A percentile compares a stretch with the other conserved stretches of the same genome.
Evolutionary conservation across 2,888 invertebrate species (phyloP).

Genomic region (Schizaphis graminum): DNA sequence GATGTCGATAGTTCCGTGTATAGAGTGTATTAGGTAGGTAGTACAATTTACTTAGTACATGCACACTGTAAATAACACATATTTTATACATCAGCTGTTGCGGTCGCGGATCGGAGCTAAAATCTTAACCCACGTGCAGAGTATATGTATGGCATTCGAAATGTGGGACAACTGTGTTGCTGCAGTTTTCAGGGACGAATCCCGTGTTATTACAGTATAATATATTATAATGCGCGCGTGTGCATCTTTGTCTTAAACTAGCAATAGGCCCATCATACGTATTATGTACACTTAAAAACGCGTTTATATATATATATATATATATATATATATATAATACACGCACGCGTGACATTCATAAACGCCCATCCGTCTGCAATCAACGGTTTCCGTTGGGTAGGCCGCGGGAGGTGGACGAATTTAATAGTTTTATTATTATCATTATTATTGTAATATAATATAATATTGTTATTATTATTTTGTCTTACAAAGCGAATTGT

Average conservation of each 20-base stretch:
- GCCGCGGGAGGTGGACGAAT: not conserved
- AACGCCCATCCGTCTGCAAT: slow-evolving; percentile 50
- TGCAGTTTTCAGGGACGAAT: slow-evolving; percentile 43
- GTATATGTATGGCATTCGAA: not conserved
- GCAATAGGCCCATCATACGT: not conserved
- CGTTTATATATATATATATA: not conserved
- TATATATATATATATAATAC: not conserved
- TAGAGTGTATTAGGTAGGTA: not conserved
- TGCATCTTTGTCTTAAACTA: slow-evolving; percentile 31
- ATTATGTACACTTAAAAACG: not conserved
- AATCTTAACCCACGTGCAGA: slow-evolving; percentile 23
- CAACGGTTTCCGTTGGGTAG: slow-evolving; percentile 45
- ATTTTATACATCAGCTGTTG: slow-evolving; percentile 22
- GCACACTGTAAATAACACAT: not conserved
- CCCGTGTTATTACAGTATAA: not conserved
- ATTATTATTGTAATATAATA: not conserved
- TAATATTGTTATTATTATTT: slow-evolving; percentile 20
- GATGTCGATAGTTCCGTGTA: not conserved
- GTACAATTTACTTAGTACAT: not conserved
- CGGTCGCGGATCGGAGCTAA: not conserved
- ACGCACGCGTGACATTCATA: slow-evolving; percentile 13
- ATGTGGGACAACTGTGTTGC: not conserved
- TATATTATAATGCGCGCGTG: not conserved
- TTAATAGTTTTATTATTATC: slow-evolving; percentile 30
- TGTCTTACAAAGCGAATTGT: not conserved